Evolutionary conservation across 2,797 vertebrate species (phyloP).

Genomic region (Xiphorhynchus erythropygius): DNA sequence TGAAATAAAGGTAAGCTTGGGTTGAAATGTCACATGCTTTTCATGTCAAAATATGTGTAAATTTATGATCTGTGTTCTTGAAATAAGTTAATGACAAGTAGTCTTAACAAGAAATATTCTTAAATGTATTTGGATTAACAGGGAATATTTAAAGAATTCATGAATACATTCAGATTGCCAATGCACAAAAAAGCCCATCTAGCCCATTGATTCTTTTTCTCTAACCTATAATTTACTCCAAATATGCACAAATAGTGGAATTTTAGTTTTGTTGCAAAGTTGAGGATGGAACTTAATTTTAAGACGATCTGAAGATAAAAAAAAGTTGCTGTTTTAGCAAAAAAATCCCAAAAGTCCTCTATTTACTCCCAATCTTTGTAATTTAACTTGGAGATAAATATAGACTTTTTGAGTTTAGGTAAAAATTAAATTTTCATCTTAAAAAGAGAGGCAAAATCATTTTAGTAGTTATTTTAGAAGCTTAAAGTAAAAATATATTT

Average conservation of each 20-base stretch:
- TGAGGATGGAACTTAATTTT: neutral
- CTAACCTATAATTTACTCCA: neutral
- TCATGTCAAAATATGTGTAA: neutral
- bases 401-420: neutral
- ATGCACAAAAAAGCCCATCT: neutral
- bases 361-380: neutral
- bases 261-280: neutral
- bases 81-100: neutral
- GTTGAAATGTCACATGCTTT: neutral
- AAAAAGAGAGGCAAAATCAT: neutral
- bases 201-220: neutral
- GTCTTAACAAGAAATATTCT: neutral
- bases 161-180: neutral
- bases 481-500: neutral
- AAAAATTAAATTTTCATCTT: neutral
- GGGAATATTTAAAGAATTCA: neutral
- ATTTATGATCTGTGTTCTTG: neutral
- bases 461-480: neutral
- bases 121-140: neutral
- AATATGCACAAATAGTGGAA: neutral
- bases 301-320: neutral
- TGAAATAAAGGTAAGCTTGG: neutral
- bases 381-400: neutral
- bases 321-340: neutral
- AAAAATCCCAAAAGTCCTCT: neutral